phyloP scores from a whole-genome alignment of 2,113 vertebrate genomes.

The Scolopax mira region DNA sequence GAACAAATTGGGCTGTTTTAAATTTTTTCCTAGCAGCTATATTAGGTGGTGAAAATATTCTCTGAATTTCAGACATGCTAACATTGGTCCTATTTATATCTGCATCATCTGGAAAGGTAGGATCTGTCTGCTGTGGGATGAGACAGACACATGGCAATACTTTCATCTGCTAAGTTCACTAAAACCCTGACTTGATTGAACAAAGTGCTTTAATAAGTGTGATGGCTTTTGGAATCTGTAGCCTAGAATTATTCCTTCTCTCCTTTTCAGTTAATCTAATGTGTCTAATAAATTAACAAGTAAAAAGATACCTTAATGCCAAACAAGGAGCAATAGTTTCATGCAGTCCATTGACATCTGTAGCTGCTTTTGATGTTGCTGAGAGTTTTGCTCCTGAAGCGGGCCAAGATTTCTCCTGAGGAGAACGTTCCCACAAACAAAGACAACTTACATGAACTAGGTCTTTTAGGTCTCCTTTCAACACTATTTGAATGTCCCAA shows the following conservation, averaged over 20 bases:
- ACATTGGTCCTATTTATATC: background rate
- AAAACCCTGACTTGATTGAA: slow-evolving; percentile 17
- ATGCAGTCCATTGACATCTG: background rate
- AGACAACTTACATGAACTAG: background rate
- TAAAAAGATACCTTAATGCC: slow-evolving; percentile 13
- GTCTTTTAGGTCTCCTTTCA: background rate
- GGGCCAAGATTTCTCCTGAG: background rate
- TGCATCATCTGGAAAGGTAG: background rate
- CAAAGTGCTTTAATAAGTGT: slow-evolving; percentile 41
- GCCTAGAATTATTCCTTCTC: slow-evolving; percentile 49
- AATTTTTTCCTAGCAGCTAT: background rate
- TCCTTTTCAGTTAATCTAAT: slow-evolving; percentile 40
- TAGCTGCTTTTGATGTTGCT: background rate
- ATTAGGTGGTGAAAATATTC: background rate
- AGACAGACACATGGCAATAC: background rate
- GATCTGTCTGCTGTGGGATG: background rate
- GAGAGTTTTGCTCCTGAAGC: background rate
- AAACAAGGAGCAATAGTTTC: background rate
- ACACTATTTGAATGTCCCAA: background rate
- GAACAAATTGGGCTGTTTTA: background rate
- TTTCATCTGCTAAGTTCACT: background rate
- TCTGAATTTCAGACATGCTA: slow-evolving; percentile 25
- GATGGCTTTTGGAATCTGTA: slow-evolving; percentile 34
- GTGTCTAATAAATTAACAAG: slow-evolving; percentile 59
- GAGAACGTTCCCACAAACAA: background rate